Evolutionary conservation across 2,888 invertebrate genomes (phyloP), one percentile per base, ranked within the genome.

Genomic region (Biston stratarius): DNA sequence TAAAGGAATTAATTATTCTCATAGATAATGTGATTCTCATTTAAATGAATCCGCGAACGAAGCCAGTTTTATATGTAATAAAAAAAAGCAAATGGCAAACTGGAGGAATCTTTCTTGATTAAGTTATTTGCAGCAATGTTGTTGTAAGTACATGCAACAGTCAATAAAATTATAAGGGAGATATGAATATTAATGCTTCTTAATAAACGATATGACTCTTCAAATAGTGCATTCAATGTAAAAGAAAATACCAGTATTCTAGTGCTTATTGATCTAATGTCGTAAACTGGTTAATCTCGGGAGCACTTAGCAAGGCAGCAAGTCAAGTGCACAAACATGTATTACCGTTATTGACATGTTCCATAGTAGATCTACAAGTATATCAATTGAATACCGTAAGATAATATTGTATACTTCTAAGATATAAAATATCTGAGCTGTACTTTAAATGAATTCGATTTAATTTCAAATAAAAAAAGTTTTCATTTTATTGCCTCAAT

Each of bases 341-440:
- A 40, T 40, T 51, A 15, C 61, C 52, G 64, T 59, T 64, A 59
- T 38, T 64, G 47, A 59, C 47, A 38, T 24, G 6, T 47, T 44
- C 12, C 9, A 49, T 47, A 8, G 36, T 45, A 53, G 5, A 7
- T 8, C 7, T 47, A 11, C 48, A 0, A 53, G 40, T 48, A 53
- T 40, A 15, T 45, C 51, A 52, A 34, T 51, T 45, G 5, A 44
- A 51, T 57, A 65, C 65, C 55, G 55, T 49, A 65, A 59, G 44
- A 49, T 49, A 15, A 60, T 52, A 11, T 56, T 15, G 33, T 15
- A 6, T 5, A 47, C 3, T 3, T 24, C 10, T 47, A 8, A 0
- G 47, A 9, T 24, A 24, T 10, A 14, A 1, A 15, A 24, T 5
- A 8, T 15, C 15, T 10, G 0, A 14, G 15, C 14, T n/a, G n/a